A percentile compares a stretch with the other conserved stretches of the same genome.
Evolutionary conservation across 2,113 vertebrate genomes (phyloP).

Genomic region (Eleginops maclovinus): DNA sequence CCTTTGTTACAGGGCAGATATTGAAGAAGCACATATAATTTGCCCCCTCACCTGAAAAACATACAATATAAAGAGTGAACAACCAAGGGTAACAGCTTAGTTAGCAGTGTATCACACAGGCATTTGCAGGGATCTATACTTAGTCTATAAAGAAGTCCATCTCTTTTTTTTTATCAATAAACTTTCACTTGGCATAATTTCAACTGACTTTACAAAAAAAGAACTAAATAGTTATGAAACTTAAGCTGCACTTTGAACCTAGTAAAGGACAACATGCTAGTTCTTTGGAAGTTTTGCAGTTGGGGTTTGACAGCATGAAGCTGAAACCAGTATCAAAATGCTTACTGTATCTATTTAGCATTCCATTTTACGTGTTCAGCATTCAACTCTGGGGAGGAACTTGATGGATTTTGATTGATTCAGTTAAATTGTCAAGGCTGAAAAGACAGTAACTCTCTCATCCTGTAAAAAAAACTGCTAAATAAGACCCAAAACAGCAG

Average conservation of each 20-base stretch:
- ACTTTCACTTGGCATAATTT: background rate
- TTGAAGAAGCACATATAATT: no score
- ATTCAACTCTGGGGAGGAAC: background rate
- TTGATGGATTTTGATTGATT: background rate
- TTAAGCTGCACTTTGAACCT: background rate
- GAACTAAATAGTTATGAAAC: background rate
- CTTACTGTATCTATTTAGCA: background rate
- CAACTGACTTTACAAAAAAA: no score
- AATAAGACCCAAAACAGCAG: background rate
- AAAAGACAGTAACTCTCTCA: background rate
- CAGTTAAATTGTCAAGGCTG: background rate
- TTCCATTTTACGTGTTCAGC: no score
- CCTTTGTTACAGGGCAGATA: no score
- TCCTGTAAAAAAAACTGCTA: background rate
- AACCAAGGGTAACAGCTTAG: background rate
- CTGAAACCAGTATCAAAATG: background rate
- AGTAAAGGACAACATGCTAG: background rate
- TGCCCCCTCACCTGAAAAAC: background rate
- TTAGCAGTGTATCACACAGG: background rate
- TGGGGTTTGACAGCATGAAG: background rate
- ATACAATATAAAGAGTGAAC: background rate
- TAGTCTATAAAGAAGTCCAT: background rate
- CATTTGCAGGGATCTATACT: background rate
- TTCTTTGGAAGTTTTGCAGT: background rate
- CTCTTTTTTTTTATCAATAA: background rate